phyloP scores from a whole-genome alignment of 1,140 invertebrate species.

The Diprion similis region DNA sequence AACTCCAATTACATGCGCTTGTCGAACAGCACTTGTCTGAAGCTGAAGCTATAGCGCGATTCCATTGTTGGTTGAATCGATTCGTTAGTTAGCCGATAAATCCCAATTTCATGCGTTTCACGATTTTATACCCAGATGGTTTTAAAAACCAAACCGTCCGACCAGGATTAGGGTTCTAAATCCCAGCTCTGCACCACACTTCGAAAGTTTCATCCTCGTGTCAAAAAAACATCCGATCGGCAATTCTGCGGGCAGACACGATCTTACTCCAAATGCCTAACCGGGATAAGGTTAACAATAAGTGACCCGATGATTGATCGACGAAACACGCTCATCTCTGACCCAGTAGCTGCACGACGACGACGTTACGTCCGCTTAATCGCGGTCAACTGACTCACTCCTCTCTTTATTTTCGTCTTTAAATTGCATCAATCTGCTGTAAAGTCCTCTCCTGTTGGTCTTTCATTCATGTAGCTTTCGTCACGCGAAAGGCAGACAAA shows the following conservation, averaged over 20 bases:
- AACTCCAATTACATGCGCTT: too few relatives aligned
- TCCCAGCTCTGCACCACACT: neutral
- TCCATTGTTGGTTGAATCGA: neutral
- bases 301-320: neutral
- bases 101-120: neutral
- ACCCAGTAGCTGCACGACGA: neutral
- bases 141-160: neutral
- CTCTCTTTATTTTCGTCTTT: neutral
- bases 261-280: neutral
- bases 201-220: neutral
- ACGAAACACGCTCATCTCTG: neutral
- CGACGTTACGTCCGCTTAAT: neutral
- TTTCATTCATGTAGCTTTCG: neutral
- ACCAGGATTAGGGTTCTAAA: neutral
- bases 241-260: neutral
- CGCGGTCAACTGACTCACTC: neutral
- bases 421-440: neutral
- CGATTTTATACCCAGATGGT: neutral
- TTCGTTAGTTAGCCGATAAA: neutral
- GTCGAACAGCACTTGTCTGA: too few relatives aligned
- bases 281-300: neutral
- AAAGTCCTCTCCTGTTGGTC: neutral
- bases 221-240: neutral
- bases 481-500: too few relatives aligned
- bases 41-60: neutral